These are phyloP conservation scores for Pristionchus japonicus DNA, from an alignment of 2,888 invertebrate genomes.

Conservation along the genomic window DNA sequence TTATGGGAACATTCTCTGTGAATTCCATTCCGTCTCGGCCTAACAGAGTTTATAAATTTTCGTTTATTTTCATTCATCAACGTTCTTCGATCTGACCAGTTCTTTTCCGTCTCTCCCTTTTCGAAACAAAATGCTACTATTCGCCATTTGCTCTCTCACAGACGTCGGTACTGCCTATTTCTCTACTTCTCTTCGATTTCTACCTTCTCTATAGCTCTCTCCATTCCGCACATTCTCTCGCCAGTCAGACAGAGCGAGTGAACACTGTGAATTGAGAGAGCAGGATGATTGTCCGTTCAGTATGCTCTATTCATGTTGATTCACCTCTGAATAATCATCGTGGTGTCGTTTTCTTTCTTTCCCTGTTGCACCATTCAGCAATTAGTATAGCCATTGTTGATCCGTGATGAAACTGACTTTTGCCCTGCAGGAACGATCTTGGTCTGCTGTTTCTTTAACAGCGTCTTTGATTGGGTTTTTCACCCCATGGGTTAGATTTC, in stretches of 20 bases:
- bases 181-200: not conserved
- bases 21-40: too few relatives aligned
- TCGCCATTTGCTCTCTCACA: not conserved
- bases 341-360: not conserved
- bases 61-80: too few relatives aligned
- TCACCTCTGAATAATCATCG: not conserved
- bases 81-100: too few relatives aligned
- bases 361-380: not conserved
- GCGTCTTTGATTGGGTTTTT: too few relatives aligned
- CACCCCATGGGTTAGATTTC: too few relatives aligned
- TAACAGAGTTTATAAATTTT: too few relatives aligned
- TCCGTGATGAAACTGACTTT: too few relatives aligned
- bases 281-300: not conserved
- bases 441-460: too few relatives aligned
- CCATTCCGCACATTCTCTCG: not conserved
- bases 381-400: not conserved
- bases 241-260: not conserved
- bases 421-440: too few relatives aligned
- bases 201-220: not conserved
- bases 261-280: not conserved
- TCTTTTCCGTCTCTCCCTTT: not conserved
- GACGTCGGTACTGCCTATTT: not conserved
- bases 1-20: not conserved
- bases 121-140: not conserved
- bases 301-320: not conserved